Conservation (phyloP, 2,113 vertebrate species). For the Myanophis thanlyinensis region DNA sequence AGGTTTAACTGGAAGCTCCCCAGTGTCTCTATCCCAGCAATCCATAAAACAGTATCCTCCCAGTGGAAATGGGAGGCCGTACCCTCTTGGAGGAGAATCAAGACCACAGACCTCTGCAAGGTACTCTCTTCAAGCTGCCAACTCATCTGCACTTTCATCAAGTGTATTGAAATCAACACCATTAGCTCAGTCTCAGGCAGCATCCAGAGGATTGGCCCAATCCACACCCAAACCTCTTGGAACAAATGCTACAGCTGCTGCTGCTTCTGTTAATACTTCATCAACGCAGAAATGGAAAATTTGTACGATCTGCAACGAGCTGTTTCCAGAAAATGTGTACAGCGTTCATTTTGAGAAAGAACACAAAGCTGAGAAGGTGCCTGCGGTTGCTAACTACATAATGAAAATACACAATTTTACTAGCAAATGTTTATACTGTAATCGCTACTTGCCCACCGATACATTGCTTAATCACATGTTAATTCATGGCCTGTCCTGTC, state of each 20-base stretch:
- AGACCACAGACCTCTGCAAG: constrained; percentile 72
- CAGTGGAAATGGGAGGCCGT: constrained; percentile 78
- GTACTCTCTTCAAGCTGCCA: constrained; percentile 77
- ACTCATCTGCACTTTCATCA: constrained; percentile 74
- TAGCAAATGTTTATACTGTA: constrained; percentile 99
- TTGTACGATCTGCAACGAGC: constrained; percentile 98
- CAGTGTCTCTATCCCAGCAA: constrained; percentile 87
- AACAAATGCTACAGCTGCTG: constrained; percentile 78
- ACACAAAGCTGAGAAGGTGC: constrained; percentile 98
- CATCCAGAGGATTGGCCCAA: constrained; percentile 73
- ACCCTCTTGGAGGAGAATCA: constrained; percentile 74
- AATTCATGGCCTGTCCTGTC: constrained; percentile 95
- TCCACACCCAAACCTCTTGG: constrained; percentile 71
- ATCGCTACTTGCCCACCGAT: constrained; percentile 96
- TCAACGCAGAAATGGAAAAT: constrained; percentile 99
- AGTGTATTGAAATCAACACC: constrained; percentile 81
- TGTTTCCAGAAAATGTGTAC: constrained; percentile 97
- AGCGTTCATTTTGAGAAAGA: constrained; percentile 97
- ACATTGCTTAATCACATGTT: constrained; percentile 97
- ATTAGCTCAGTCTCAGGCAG: constrained; percentile 72
- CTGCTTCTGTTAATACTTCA: constrained; percentile 84
- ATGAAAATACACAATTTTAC: constrained; percentile 99
- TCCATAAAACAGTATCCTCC: constrained; percentile 88
- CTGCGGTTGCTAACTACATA: constrained; percentile 96
- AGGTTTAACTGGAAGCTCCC: constrained; percentile 79